Percentiles rank a stretch among this genome's conserved stretches.
These are phyloP conservation scores for Panurus biarmicus DNA, from an alignment of 2,113 vertebrate genomes.

Conservation along the genomic window DNA sequence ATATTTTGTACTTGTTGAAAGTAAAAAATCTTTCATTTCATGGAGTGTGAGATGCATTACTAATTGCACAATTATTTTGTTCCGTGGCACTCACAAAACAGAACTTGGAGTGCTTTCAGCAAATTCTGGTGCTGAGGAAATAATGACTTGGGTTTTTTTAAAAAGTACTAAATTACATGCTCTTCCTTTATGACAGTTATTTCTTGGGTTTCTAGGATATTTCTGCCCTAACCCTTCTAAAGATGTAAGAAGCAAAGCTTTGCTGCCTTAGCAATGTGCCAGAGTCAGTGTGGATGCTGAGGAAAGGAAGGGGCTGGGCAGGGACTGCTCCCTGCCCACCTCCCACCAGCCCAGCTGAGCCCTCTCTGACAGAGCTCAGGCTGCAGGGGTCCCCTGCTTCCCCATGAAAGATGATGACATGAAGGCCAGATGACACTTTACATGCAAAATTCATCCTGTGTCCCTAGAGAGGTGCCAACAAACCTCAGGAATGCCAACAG, in stretches of 20 bases:
- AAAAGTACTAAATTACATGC: constrained; percentile 59
- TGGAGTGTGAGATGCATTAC: constrained; percentile 61
- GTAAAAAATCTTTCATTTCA: constrained; percentile 47
- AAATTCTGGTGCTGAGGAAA: constrained; percentile 63
- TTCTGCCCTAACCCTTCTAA: constrained; percentile 14
- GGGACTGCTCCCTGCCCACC: neutral
- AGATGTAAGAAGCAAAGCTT: neutral
- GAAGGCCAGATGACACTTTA: neutral
- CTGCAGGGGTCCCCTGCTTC: neutral
- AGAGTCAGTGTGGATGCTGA: neutral
- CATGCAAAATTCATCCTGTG: neutral
- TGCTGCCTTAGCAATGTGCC: neutral
- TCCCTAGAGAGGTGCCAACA: neutral
- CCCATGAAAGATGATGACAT: neutral
- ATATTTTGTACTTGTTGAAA: constrained; percentile 51
- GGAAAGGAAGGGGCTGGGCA: neutral
- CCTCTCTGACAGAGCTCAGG: neutral
- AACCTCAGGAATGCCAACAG: neutral
- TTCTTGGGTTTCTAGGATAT: constrained; percentile 59
- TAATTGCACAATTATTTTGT: constrained; percentile 74
- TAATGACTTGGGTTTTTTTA: constrained; percentile 25
- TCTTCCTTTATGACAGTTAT: constrained; percentile 49
- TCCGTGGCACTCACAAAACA: constrained; percentile 21
- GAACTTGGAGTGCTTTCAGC: constrained; percentile 72
- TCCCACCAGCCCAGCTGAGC: neutral